Evolutionary conservation across 2,888 invertebrate genomes (phyloP).

Genomic region (Smittia sp.): DNA sequence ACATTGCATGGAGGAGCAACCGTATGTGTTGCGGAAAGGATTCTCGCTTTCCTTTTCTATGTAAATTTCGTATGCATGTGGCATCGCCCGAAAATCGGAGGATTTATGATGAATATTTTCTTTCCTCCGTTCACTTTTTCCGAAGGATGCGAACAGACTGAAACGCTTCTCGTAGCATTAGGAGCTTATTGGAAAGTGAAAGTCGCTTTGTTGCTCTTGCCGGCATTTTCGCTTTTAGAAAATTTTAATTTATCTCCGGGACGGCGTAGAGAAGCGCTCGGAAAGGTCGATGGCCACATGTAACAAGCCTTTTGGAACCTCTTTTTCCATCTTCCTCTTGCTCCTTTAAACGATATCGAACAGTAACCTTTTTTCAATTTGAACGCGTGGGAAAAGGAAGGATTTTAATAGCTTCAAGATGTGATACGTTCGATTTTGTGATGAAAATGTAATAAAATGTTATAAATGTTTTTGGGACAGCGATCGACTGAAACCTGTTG

Average conservation of each 20-base stretch:
- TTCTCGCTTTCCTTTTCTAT: slow-evolving; percentile 29
- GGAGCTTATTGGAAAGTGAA: not conserved
- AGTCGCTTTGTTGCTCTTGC: not conserved
- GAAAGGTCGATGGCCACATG: slow-evolving; percentile 12
- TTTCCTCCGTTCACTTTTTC: slow-evolving; percentile 18
- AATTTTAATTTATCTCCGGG: not conserved
- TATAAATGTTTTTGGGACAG: not conserved
- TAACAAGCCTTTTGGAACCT: not conserved
- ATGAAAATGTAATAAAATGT: not conserved
- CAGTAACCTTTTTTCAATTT: slow-evolving; percentile 1
- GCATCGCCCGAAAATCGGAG: slow-evolving; percentile 32
- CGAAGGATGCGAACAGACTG: not conserved
- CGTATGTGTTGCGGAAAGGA: not conserved
- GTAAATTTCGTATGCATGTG: slow-evolving; percentile 38
- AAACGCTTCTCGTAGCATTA: not conserved
- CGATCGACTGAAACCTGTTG: no score
- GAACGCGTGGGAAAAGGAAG: slow-evolving; percentile 6
- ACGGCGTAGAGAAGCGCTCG: no score
- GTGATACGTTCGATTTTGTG: not conserved
- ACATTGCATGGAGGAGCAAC: not conserved
- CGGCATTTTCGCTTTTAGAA: not conserved
- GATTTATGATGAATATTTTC: slow-evolving; percentile 39
- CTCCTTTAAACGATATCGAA: not conserved
- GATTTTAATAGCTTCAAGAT: not conserved
- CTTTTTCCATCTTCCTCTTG: not conserved